A percentile compares a stretch with the other conserved stretches of the same genome.
Conservation (phyloP, 2,888 invertebrate species). For the Lottia gigantea region DNA sequence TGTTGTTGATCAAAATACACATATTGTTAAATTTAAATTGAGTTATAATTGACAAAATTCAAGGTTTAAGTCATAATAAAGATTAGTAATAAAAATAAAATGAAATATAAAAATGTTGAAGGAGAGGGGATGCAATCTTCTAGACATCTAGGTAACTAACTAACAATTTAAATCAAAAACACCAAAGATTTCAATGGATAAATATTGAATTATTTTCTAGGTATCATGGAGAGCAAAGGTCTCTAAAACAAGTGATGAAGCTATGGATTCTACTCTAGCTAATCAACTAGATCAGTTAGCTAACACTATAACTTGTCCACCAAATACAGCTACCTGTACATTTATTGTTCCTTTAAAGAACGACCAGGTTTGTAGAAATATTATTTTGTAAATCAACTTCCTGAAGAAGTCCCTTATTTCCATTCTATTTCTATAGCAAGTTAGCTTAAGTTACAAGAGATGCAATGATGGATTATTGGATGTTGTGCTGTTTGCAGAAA, state of each 20-base stretch:
- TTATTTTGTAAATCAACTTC: background rate
- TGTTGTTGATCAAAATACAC: background rate
- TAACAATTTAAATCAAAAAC: too few relatives aligned
- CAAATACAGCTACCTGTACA: conserved; percentile 44
- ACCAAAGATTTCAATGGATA: too few relatives aligned
- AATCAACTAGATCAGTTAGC: conserved; percentile 44
- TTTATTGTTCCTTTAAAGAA: conserved; percentile 51
- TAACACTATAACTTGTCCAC: conserved; percentile 52
- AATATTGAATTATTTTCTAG: conserved; percentile 24
- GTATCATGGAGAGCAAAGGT: conserved; percentile 59
- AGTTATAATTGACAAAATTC: too few relatives aligned
- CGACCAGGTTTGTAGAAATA: conserved; percentile 52
- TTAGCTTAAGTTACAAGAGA: too few relatives aligned
- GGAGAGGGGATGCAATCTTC: too few relatives aligned
- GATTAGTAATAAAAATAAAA: too few relatives aligned
- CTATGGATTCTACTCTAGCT: conserved; percentile 45
- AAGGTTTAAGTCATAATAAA: too few relatives aligned
- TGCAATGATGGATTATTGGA: too few relatives aligned
- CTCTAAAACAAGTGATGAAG: conserved; percentile 35
- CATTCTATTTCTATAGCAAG: too few relatives aligned
- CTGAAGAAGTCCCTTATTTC: background rate
- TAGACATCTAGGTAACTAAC: too few relatives aligned
- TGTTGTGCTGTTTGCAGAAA: too few relatives aligned
- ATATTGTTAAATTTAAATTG: background rate
- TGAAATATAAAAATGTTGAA: too few relatives aligned